These are phyloP conservation scores for Decapterus maruadsi DNA, from an alignment of 2,797 vertebrate species.

Conservation along the genomic window DNA sequence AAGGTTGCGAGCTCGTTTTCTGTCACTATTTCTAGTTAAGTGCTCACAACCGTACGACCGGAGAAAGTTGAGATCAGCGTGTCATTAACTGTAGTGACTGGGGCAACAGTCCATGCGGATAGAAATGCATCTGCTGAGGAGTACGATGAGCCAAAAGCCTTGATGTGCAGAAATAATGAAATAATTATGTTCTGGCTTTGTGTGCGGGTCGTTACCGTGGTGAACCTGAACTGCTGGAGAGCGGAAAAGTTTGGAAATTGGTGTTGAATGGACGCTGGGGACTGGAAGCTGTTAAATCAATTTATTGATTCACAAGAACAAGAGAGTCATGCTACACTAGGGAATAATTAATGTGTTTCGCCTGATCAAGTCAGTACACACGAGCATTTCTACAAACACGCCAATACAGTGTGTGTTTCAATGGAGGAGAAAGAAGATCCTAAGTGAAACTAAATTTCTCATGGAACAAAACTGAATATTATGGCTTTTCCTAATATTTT, in stretches of 20 bases:
- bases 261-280: slow-evolving; percentile 36
- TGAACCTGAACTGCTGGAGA: slow-evolving; percentile 38
- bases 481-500: background rate
- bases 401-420: too few relatives aligned
- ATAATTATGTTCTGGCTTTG: slow-evolving; percentile 57
- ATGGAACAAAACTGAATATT: background rate
- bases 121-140: slow-evolving; percentile 45
- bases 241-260: slow-evolving; percentile 30
- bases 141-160: slow-evolving; percentile 44
- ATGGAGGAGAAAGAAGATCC: background rate
- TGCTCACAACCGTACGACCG: slow-evolving; percentile 17
- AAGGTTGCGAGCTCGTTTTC: slow-evolving; percentile 18
- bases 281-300: slow-evolving; percentile 31
- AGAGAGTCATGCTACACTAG: background rate
- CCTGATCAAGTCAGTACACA: slow-evolving; percentile 9
- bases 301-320: slow-evolving; percentile 29
- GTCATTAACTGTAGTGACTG: slow-evolving; percentile 47
- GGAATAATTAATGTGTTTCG: background rate
- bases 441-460: background rate
- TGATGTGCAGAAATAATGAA: slow-evolving; percentile 58
- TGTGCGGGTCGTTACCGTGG: slow-evolving; percentile 48
- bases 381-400: background rate
- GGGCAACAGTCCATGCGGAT: slow-evolving; percentile 38
- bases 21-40: slow-evolving; percentile 33
- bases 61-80: slow-evolving; percentile 23